Evolutionary conservation across 2,113 vertebrate genomes (phyloP), one percentile per base, ranked within the genome.

Genomic region (Prochilodus magdalenae): DNA sequence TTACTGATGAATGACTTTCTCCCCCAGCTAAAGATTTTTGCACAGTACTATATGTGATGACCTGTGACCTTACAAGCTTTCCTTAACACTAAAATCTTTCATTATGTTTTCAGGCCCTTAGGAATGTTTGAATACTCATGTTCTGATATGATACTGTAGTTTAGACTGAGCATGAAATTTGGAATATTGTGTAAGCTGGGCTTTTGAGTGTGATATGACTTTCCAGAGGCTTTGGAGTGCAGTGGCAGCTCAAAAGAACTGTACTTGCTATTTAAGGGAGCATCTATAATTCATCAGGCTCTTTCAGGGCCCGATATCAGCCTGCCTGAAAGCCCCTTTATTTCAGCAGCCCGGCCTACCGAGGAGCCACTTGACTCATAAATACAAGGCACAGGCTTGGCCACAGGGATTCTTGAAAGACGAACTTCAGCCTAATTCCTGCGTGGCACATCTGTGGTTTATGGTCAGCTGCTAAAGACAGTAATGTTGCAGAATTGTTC

Each of bases 261-360:
- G 84, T 84, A 84, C 88, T 87, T 89, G 75, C 92, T 93, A 92
- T 93, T 93, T 92, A 85, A 86, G 88, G 89, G 77, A 86, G 55
- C 92, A 94, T 94, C 88, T 86, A 93, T 94, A 92, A 94, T 94
- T 94, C 82, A 94, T 90, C 74, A 77, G 67, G 36, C 78, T 78
- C 81, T 76, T 87, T 73, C 86, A 4, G 65, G 71, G 87, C 40
- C 66, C 76, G 85, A 85, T 88, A 91, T 91, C 86, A 89, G 88
- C 84, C 83, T 85, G 89, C 83, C 87, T 87, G 84, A 92, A 88
- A 90, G 87, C 87, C 81, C 80, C 83, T 88, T 88, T 85, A 83
- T 84, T 79, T 80, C 62, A 80, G 55, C 59, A 49, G 15, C 40
- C 53, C 55, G 55, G 10, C 57, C 51, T 78, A 62, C 40, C 14